Conservation (phyloP, 1,140 invertebrate species). For the Holcopasites calliopsidis region DNA sequence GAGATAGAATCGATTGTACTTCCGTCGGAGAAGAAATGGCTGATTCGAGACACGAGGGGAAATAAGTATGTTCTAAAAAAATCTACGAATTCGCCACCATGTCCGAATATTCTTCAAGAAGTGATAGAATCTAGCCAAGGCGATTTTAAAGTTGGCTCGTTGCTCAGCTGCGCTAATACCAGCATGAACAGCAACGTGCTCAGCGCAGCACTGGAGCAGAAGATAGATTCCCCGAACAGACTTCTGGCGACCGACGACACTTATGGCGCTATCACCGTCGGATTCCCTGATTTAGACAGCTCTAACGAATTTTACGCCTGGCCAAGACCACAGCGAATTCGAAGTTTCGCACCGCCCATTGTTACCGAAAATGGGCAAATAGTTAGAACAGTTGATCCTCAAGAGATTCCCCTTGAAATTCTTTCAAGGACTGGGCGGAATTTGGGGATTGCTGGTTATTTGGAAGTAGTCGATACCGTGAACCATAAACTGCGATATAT, state of each 20-base stretch:
- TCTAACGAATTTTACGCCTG: slow-evolving; percentile 68
- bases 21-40: slow-evolving; percentile 71
- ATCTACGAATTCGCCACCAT: slow-evolving; percentile 50
- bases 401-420: slow-evolving; percentile 63
- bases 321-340: slow-evolving; percentile 61
- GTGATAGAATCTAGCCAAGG: slow-evolving; percentile 62
- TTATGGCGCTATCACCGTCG: slow-evolving; percentile 79
- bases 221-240: slow-evolving; percentile 79
- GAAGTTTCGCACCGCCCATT: slow-evolving; percentile 59
- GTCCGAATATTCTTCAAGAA: slow-evolving; percentile 72
- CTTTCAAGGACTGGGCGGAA: slow-evolving; percentile 55
- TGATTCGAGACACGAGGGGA: slow-evolving; percentile 68
- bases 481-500: slow-evolving; percentile 82
- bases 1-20: slow-evolving; percentile 71
- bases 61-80: slow-evolving; percentile 72
- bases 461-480: slow-evolving; percentile 82
- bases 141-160: slow-evolving; percentile 48
- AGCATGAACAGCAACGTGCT: slow-evolving; percentile 55
- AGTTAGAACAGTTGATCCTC: slow-evolving; percentile 71
- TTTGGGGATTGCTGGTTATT: slow-evolving; percentile 71
- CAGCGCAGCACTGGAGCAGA: slow-evolving; percentile 69
- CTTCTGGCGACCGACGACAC: slow-evolving; percentile 74
- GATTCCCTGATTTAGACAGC: slow-evolving; percentile 81
- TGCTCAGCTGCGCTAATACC: slow-evolving; percentile 51
- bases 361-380: slow-evolving; percentile 74